Evolutionary conservation across 2,113 vertebrate species (phyloP), one percentile per base, ranked within the genome.

Genomic region (Hepsetus odoe): DNA sequence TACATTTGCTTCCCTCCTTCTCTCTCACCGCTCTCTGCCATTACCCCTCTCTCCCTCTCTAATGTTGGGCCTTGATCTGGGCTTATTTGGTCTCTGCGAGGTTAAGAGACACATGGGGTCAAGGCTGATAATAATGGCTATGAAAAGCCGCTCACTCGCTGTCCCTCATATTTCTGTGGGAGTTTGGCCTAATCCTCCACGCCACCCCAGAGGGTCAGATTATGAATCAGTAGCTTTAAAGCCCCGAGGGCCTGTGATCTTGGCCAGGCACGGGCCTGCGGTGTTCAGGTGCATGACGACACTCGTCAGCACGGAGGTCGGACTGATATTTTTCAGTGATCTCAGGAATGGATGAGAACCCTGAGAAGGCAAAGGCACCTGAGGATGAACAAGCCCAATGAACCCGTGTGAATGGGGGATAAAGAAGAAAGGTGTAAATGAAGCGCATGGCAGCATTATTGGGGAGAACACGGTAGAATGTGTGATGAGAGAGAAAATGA

Each of bases 1-100:
- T 94, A 93, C 92, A 93, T 93, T 94, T 90, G 90, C 89, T 94
- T 65, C 67, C 32, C 61, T 65, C 32, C 76, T n/a, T n/a, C n/a
- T 71, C 59, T 53, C 35, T 80, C 72, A 24, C 33, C 70, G 20
- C n/a, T 35, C 35, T 68, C 38, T 12, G 6, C 30, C 40, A 18
- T 55, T 46, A 73, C 51, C 49, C 53, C 42, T 77, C 66, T 42
- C 28, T 20, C 38, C 12, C 67, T 78, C 73, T 76, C 93, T 91
- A 92, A 93, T 94, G 93, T 91, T 93, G 92, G 91, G 92, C 93
- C 94, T 95, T 95, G 94, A 96, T 95, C 93, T 94, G 94, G 94
- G 92, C 92, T 91, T 92, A 92, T 87, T 93, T 93, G 93, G 93
- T 90, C 90, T 92, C 90, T 91, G 85, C 80, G 61, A 91, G 90